Evolutionary conservation across 2,888 invertebrate genomes (phyloP).

Genomic region (Idaea straminata): DNA sequence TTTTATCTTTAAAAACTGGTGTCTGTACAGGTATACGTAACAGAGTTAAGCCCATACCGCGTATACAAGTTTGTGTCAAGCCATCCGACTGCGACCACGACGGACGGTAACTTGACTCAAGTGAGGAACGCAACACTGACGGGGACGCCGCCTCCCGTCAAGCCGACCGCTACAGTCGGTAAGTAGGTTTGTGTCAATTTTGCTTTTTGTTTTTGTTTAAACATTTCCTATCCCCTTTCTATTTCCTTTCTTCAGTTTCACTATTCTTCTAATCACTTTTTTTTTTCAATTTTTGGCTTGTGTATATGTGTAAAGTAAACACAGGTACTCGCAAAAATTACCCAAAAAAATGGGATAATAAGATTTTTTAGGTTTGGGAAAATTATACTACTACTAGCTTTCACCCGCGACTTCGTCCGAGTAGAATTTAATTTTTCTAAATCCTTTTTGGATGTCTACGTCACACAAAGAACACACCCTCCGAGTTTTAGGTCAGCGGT

Average conservation of each 20-base stretch:
- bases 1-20: no score
- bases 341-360: no score
- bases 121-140: background rate
- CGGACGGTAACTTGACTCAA: constrained; percentile 9
- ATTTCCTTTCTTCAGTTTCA: constrained; percentile 1
- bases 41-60: constrained; percentile 84
- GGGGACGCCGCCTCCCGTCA: constrained; percentile 41
- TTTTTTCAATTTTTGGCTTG: no score
- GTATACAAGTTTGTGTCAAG: constrained; percentile 73
- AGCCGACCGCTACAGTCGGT: constrained; percentile 73
- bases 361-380: no score
- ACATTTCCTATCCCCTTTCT: constrained; percentile 14
- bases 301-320: no score
- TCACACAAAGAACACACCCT: no score
- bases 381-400: no score
- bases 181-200: constrained; percentile 47
- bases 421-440: no score
- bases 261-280: background rate
- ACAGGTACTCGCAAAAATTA: no score
- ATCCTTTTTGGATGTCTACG: no score
- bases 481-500: no score
- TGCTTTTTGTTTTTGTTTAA: constrained; percentile 18
- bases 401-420: no score
- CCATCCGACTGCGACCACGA: constrained; percentile 41
- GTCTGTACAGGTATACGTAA: constrained; percentile 84